phyloP scores from a whole-genome alignment of 2,113 vertebrate species.

The Psephotus haematonotus region DNA sequence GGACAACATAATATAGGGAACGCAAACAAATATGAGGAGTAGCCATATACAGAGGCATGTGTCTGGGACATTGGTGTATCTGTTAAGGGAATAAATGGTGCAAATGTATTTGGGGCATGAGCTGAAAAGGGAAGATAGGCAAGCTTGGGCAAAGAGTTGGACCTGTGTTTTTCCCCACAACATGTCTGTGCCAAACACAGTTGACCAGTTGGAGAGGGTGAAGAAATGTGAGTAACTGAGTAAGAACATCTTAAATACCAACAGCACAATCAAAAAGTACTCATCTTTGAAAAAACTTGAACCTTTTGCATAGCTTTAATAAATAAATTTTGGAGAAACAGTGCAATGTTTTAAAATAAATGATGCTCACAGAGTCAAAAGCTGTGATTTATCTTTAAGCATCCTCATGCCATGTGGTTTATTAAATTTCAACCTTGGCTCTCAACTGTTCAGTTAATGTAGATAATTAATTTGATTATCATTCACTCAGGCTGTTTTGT shows the following conservation, averaged over 20 bases:
- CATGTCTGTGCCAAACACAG: background rate
- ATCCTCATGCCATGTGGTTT: conserved; percentile 65
- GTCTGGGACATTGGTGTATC: accelerated
- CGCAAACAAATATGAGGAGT: background rate
- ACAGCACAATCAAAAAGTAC: background rate
- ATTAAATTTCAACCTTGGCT: conserved; percentile 75
- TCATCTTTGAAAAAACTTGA: background rate
- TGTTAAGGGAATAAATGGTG: background rate
- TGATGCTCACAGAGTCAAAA: background rate
- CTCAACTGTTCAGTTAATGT: conserved; percentile 68
- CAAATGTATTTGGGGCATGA: accelerated
- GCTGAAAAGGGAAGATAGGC: background rate
- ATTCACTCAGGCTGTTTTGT: conserved; percentile 68
- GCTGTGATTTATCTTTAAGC: conserved; percentile 42
- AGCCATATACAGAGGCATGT: accelerated
- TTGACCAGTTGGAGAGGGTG: background rate
- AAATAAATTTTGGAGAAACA: conserved; percentile 26
- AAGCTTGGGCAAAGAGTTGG: background rate
- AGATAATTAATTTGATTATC: conserved; percentile 78
- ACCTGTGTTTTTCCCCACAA: background rate
- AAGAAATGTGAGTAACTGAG: background rate
- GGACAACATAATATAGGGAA: background rate
- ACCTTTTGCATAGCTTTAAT: background rate
- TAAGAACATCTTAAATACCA: background rate
- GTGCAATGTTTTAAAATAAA: conserved; percentile 18